A percentile compares a stretch with the other conserved stretches of the same genome.
These are phyloP conservation scores for Mermis nigrescens DNA, from an alignment of 2,888 invertebrate species.

Conservation along the genomic window DNA sequence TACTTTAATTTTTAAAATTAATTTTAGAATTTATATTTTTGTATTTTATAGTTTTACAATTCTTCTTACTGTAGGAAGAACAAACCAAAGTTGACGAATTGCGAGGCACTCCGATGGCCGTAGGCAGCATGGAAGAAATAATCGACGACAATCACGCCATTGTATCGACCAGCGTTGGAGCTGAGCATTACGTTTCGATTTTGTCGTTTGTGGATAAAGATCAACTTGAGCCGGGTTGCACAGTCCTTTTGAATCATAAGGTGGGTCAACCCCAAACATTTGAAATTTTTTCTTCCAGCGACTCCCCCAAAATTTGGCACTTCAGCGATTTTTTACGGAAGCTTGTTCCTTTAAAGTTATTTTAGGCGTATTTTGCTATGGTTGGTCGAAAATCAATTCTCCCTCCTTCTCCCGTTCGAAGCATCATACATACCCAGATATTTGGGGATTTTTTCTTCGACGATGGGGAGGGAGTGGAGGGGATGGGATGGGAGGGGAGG, in stretches of 20 bases:
- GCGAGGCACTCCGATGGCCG: constrained; percentile 96
- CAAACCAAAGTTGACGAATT: constrained; percentile 93
- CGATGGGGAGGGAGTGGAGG: too few species aligned
- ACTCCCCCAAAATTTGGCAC: too few species aligned
- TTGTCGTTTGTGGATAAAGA: constrained; percentile 98
- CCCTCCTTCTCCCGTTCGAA: too few species aligned
- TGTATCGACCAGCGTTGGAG: constrained; percentile 83
- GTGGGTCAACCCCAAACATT: constrained; percentile 33
- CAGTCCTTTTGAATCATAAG: constrained; percentile 92
- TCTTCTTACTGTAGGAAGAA: constrained; percentile 48
- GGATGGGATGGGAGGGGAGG: too few species aligned
- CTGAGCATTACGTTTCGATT: constrained; percentile 97
- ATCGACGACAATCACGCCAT: constrained; percentile 99
- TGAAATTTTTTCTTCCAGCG: constrained; percentile 1
- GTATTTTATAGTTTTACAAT: too few species aligned
- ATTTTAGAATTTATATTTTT: background rate
- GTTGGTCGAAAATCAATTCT: too few species aligned
- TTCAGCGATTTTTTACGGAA: too few species aligned
- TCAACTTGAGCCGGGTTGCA: constrained; percentile 92
- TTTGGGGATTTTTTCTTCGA: too few species aligned
- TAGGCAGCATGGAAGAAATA: constrained; percentile 95
- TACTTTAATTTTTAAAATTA: background rate
- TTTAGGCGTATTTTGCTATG: too few species aligned
- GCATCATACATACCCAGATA: too few species aligned
- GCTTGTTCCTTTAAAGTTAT: too few species aligned